Conservation (phyloP, 2,797 vertebrate species). For the Malurus leucopterus region DNA sequence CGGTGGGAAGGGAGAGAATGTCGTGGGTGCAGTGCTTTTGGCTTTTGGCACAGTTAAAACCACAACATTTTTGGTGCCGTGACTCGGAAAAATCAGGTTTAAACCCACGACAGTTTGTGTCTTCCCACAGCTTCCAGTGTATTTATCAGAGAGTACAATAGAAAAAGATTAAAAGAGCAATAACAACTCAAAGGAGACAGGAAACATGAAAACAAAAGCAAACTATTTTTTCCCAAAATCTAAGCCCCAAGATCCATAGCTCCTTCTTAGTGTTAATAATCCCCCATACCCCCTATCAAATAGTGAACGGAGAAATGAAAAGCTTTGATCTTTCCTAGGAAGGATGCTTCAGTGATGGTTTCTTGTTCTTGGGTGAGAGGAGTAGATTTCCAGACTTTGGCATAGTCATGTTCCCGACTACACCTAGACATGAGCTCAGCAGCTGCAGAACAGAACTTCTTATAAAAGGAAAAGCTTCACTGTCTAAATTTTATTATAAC, state of each 20-base stretch:
- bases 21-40: too few relatives aligned
- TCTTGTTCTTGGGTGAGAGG: background rate
- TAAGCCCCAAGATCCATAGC: background rate
- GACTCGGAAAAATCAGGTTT: too few relatives aligned
- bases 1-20: too few relatives aligned
- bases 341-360: background rate
- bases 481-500: background rate
- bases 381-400: background rate
- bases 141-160: background rate
- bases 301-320: background rate
- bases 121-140: background rate
- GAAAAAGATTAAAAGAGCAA: background rate
- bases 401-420: background rate
- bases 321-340: background rate
- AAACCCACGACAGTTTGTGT: background rate
- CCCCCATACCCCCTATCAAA: fast-evolving
- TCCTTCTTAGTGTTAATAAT: background rate
- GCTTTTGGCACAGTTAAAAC: too few relatives aligned
- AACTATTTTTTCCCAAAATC: background rate
- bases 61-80: too few relatives aligned
- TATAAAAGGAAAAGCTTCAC: background rate
- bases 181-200: background rate
- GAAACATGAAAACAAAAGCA: background rate
- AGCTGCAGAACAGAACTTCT: background rate
- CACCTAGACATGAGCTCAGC: background rate